Evolutionary conservation across 2,797 vertebrate genomes (phyloP).

Genomic region (Botia kubotai): DNA sequence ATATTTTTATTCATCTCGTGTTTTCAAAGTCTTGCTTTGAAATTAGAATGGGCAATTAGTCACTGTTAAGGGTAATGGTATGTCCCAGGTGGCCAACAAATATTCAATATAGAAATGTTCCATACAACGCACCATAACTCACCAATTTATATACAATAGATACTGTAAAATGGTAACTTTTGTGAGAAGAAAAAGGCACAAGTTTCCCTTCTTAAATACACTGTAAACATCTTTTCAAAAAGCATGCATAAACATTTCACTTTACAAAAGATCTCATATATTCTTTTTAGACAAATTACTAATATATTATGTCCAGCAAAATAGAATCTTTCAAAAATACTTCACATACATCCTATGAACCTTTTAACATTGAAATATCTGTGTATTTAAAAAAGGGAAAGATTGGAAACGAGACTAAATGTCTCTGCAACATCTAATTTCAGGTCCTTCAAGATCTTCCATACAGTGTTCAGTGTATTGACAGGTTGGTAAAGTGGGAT

Average conservation of each 20-base stretch:
- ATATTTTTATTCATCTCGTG: constrained; percentile 69
- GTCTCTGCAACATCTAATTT: constrained; percentile 83
- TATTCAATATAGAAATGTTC: constrained; percentile 83
- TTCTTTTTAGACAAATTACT: constrained; percentile 98
- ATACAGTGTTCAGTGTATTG: constrained; percentile 86
- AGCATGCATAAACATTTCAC: constrained; percentile 99
- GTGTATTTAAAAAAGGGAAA: constrained; percentile 53
- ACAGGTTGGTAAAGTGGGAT: constrained; percentile 69
- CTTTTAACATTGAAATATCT: constrained; percentile 85
- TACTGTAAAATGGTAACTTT: constrained; percentile 91
- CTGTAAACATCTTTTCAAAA: constrained; percentile 98
- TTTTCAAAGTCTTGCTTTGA: constrained; percentile 55
- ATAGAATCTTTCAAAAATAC: constrained; percentile 99
- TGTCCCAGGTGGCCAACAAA: constrained; percentile 68
- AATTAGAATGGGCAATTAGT: not conserved
- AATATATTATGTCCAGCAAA: constrained; percentile 99
- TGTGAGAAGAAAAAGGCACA: constrained; percentile 97
- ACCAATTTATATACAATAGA: constrained; percentile 97
- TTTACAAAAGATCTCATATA: constrained; percentile 90
- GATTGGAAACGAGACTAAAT: constrained; percentile 71
- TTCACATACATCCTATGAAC: constrained; percentile 96
- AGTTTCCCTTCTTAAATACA: constrained; percentile 99
- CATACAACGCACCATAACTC: constrained; percentile 87
- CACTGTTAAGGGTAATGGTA: constrained; percentile 34
- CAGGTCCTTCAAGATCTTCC: constrained; percentile 85